Base-by-base conservation (phyloP, 2,113 vertebrate genomes). In the Calypte anna region DNA sequence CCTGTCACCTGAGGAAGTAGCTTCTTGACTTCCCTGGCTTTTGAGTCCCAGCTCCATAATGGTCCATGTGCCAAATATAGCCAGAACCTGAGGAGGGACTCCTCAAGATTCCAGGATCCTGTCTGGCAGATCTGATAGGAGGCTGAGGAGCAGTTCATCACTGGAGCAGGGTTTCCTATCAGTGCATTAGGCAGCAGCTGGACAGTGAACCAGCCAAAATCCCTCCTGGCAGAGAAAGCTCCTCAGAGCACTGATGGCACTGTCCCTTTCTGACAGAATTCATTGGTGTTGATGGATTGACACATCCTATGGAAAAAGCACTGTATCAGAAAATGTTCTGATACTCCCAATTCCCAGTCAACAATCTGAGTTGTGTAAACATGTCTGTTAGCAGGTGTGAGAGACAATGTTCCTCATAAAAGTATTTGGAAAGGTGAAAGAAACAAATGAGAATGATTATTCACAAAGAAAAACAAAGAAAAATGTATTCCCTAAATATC, bases 1-100 rank as follows among this genome's bases (percentile, higher is more conserved):
- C 4, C 11, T 62, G 7, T 55, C 48, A 63, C 11, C 22, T 59
- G 48, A 78, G 36, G 7, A 80, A 57, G 10, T 10, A 50, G 14
- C 27, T 73, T 82, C 59, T 44, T 54, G 16, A 19, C 22, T 63
- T 89, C 13, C 43, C 30, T 66, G 14, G 2, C 44, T 81, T 87
- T 84, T 3, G 3, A 84, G 57, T 54, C 14, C 31, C 27, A 67
- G 17, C 5, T 81, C 66, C 43, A 21, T 50, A 67, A 48, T 11
- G 1, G 3, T 27, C 18, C 16, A 25, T 3, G 17, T 54, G 11
- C 5, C 22, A 78, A 43, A 67, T 20, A 48, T 0, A 46, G 10
- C 14, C 27, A 59, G 36, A 77, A 46, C 66, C 36, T 61, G 51
- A 40, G 10, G 30, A 21, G 16, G 3, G 14, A 3, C 18, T 93